Evolutionary conservation across 2,888 invertebrate species (phyloP).

Genomic region (Timema podura): DNA sequence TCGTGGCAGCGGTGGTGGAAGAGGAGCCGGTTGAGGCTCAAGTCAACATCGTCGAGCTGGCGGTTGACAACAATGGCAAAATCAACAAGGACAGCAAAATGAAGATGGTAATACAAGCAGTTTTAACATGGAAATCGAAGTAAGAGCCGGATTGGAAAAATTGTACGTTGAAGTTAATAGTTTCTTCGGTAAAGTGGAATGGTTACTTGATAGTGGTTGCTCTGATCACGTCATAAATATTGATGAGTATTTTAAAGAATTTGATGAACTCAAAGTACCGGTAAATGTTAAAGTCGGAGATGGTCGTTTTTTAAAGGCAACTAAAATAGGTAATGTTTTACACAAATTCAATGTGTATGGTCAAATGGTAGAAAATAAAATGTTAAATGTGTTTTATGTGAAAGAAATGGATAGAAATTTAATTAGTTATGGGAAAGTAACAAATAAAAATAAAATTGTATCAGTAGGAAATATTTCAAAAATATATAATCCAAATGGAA

Average conservation of each 20-base stretch:
- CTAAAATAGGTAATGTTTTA: background rate
- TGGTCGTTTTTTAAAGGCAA: background rate
- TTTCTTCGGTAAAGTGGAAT: background rate
- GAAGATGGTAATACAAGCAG: background rate
- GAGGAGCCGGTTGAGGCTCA: background rate
- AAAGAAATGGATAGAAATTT: background rate
- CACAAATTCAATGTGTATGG: background rate
- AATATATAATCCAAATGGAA: background rate
- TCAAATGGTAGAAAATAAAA: background rate
- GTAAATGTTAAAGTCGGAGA: background rate
- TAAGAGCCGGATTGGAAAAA: background rate
- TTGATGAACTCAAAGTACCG: background rate
- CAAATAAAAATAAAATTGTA: background rate
- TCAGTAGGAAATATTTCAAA: too few species aligned
- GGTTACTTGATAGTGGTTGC: background rate
- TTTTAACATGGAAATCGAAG: background rate
- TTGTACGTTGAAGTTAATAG: background rate
- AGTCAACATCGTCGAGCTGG: conserved; percentile 4
- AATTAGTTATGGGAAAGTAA: background rate
- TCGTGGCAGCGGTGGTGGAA: background rate
- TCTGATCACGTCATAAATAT: background rate
- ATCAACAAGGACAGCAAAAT: conserved; percentile 1
- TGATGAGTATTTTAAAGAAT: background rate
- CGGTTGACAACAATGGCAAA: background rate
- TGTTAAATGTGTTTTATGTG: background rate